phyloP scores from a whole-genome alignment of 2,113 vertebrate species.

The Colossoma macropomum region DNA sequence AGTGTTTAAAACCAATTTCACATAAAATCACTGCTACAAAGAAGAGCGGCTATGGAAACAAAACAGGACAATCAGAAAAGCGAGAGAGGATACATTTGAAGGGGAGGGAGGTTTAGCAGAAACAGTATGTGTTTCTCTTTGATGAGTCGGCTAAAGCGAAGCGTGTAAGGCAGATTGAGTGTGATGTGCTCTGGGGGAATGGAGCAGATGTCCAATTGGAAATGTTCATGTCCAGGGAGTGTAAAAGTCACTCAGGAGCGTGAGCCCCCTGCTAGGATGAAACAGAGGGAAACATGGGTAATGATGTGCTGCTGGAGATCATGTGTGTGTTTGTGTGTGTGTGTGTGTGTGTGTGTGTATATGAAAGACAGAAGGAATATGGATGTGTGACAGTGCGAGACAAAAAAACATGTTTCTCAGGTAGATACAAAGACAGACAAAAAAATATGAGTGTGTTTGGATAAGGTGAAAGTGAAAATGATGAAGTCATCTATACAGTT shows the following conservation, averaged over 20 bases:
- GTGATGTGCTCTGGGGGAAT: slow-evolving; percentile 32
- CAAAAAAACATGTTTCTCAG: no score
- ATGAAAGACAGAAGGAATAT: no score
- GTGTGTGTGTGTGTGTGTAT: background rate
- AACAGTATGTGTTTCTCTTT: background rate
- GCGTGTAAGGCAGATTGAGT: background rate
- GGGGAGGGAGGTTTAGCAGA: slow-evolving; percentile 24
- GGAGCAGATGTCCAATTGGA: slow-evolving; percentile 63
- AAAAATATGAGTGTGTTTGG: no score
- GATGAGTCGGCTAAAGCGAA: slow-evolving; percentile 26
- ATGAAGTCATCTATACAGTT: no score
- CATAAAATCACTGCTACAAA: background rate
- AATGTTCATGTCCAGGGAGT: slow-evolving; percentile 62
- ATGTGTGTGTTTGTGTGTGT: slow-evolving; percentile 54
- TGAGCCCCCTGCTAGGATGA: slow-evolving; percentile 65
- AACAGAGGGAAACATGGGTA: slow-evolving; percentile 62
- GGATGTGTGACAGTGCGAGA: background rate
- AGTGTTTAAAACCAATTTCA: slow-evolving; percentile 6
- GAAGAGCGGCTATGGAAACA: background rate
- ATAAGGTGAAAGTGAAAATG: no score
- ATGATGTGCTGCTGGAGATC: slow-evolving; percentile 60
- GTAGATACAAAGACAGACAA: no score
- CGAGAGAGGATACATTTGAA: slow-evolving; percentile 10
- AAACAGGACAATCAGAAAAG: background rate
- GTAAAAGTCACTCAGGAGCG: slow-evolving; percentile 67